These are phyloP conservation scores for Parochlus steinenii DNA, from an alignment of 2,888 invertebrate genomes.

Conservation along the genomic window DNA sequence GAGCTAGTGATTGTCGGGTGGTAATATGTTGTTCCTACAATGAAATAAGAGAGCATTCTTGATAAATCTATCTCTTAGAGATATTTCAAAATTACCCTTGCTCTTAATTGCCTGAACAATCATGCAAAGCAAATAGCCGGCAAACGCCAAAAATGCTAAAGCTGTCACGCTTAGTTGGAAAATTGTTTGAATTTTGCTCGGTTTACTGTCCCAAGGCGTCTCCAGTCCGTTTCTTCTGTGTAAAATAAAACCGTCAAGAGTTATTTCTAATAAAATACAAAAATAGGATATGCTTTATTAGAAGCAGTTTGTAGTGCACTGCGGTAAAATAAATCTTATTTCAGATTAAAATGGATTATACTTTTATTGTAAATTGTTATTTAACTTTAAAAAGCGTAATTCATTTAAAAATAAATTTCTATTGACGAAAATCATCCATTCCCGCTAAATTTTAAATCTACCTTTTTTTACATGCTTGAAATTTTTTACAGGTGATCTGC, in stretches of 20 bases:
- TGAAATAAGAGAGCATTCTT: not conserved
- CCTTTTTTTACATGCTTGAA: too few species aligned
- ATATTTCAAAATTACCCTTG: conserved; percentile 31
- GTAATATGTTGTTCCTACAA: conserved; percentile 27
- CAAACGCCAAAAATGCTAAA: conserved; percentile 67
- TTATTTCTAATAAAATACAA: too few species aligned
- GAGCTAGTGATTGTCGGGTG: conserved; percentile 24
- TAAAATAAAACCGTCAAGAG: too few species aligned
- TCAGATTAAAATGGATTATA: not conserved
- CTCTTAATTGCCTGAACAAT: conserved; percentile 58
- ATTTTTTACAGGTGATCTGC: too few species aligned
- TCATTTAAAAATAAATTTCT: too few species aligned
- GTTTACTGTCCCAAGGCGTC: conserved; percentile 25
- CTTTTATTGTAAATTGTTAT: too few species aligned
- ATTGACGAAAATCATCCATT: too few species aligned
- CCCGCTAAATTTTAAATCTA: too few species aligned
- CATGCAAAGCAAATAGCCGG: conserved; percentile 62
- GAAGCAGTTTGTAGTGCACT: conserved; percentile 4
- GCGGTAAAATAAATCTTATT: not conserved
- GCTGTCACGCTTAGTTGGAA: conserved; percentile 65
- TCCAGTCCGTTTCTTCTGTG: conserved; percentile 34
- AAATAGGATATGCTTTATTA: too few species aligned
- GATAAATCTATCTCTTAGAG: not conserved
- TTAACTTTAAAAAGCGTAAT: too few species aligned
- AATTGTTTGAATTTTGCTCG: conserved; percentile 51